Evolutionary conservation across 2,113 vertebrate species (phyloP), one percentile per base, ranked within the genome.

Genomic region (Gavia stellata): DNA sequence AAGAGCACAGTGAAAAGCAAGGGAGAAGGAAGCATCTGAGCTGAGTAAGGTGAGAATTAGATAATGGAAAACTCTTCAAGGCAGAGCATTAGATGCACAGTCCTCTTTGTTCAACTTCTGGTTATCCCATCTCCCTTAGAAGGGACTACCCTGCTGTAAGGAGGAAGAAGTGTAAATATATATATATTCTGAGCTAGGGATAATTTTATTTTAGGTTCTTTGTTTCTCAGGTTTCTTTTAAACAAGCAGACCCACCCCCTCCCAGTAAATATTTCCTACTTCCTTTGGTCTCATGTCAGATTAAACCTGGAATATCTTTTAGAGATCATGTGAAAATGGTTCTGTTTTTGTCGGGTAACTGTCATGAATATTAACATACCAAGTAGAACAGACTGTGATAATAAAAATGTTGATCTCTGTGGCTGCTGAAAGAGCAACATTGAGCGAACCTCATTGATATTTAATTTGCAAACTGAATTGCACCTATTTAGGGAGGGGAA

Each of bases 401-500:
- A 94, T 87, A 89, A 94, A 95, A 89, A 66, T 70, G 56, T 91
- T 88, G 78, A 80, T 82, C 91, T 94, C 71, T 82, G 36, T 68
- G 52, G 89, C 86, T 92, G 85, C 59, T 81, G 36, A 86, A 85
- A 86, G 71, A 81, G 56, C 6, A 4, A 55, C 65, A 71, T 72
- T 59, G 73, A 90, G 63, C 88, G 79, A 95, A 84, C 87, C 62
- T 88, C 42, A 44, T 50, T 50, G 50, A 85, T 91, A 66, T 20
- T 92, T 91, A 90, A 96, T 94, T 91, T 85, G 61, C 87, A 90
- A 81, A 71, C 53, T 86, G 88, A 92, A 94, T 70, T 70, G 58
- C 84, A 71, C 42, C 82, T 86, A 31, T 59, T 92, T 78, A 81
- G 72, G 63, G 52, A 91, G 75, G 26, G 36, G 25, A 16, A 75